Conservation (phyloP, 2,888 invertebrate genomes). For the Folsomia manolachei region DNA sequence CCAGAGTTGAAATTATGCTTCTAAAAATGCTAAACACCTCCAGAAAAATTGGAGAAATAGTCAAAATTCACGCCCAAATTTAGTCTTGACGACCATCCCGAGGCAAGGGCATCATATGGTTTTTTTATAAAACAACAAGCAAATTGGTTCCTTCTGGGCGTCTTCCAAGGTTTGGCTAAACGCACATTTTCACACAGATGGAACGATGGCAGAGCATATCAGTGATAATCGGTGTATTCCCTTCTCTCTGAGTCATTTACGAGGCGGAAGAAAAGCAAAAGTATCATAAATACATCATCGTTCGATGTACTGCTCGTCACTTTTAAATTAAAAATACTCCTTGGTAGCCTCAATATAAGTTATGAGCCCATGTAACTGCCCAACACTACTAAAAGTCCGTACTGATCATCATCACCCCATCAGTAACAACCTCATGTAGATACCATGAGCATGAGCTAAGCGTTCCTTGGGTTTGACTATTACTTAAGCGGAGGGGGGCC, state of each 20-base stretch:
- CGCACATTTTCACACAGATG: neutral
- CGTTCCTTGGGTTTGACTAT: neutral
- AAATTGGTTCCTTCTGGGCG: neutral
- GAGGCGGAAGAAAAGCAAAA: neutral
- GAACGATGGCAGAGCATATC: neutral
- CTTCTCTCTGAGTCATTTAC: neutral
- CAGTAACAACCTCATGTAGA: neutral
- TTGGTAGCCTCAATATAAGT: neutral
- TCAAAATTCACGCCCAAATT: too few relatives aligned
- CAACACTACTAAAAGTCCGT: neutral
- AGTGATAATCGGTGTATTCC: neutral
- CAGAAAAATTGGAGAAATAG: too few relatives aligned
- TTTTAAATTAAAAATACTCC: neutral
- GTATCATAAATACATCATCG: constrained; percentile 4
- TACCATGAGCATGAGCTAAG: too few relatives aligned
- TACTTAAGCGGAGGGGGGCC: neutral
- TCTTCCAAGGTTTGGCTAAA: neutral
- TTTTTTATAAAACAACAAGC: neutral
- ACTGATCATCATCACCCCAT: neutral
- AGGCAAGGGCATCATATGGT: neutral
- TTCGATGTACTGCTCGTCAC: neutral
- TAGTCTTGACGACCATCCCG: too few relatives aligned
- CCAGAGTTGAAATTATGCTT: neutral
- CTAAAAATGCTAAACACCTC: too few relatives aligned
- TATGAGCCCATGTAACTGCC: neutral